Conservation (phyloP, 1,140 invertebrate genomes). For the Solenopsis invicta region DNA sequence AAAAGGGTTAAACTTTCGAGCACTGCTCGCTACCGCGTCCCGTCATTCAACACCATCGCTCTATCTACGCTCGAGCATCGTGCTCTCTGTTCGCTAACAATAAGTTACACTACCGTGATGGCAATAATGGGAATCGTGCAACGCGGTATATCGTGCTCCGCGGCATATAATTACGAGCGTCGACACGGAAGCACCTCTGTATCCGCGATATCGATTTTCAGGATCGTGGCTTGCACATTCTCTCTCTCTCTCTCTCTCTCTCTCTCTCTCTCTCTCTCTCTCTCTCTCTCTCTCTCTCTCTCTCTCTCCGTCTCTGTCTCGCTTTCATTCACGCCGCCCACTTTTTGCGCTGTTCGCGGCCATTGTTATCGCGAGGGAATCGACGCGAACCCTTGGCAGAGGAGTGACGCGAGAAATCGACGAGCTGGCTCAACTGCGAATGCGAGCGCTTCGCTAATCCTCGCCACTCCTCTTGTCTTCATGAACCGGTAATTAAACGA, state of each 20-base stretch:
- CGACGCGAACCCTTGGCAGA: constrained; percentile 39
- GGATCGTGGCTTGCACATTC: constrained; percentile 63
- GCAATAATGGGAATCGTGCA: constrained; percentile 65
- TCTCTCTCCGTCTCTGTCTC: neutral
- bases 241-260: neutral
- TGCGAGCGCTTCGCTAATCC: constrained; percentile 48
- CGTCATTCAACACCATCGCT: constrained; percentile 68
- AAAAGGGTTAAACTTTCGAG: constrained; percentile 37
- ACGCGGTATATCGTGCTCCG: constrained; percentile 58
- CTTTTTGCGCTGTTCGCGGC: constrained; percentile 49
- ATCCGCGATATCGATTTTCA: constrained; percentile 73
- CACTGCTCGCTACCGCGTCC: constrained; percentile 54
- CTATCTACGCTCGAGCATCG: constrained; percentile 69
- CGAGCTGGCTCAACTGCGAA: constrained; percentile 31
- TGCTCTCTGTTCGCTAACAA: constrained; percentile 66
- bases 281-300: neutral
- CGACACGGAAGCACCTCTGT: constrained; percentile 73
- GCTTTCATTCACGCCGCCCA: constrained; percentile 19
- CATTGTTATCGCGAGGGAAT: constrained; percentile 61
- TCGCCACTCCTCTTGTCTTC: constrained; percentile 38
- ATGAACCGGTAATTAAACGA: constrained; percentile 42
- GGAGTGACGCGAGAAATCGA: constrained; percentile 55
- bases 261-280: neutral
- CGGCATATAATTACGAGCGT: constrained; percentile 72
- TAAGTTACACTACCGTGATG: constrained; percentile 62